Evolutionary conservation across 2,113 vertebrate species (phyloP).

Genomic region (Protobothrops mucrosquamatus): DNA sequence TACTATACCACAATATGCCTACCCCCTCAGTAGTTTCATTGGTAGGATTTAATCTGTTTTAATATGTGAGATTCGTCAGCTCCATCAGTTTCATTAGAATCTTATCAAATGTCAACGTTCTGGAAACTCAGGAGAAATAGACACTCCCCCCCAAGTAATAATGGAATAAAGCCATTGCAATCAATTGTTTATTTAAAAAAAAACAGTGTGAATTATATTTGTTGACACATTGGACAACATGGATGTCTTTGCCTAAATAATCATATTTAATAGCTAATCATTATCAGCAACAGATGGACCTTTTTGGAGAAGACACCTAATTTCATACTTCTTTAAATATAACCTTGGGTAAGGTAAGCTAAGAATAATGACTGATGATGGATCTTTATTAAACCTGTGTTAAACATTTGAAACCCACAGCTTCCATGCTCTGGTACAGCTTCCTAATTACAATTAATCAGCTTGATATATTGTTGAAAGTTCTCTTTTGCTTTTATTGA

Average conservation of each 20-base stretch:
- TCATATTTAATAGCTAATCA: neutral
- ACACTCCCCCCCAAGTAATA: neutral
- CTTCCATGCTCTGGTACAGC: neutral
- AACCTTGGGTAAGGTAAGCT: neutral
- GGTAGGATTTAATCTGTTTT: neutral
- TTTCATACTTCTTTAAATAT: neutral
- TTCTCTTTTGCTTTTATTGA: too few species aligned
- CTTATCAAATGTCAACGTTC: neutral
- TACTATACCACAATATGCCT: neutral
- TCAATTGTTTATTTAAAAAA: neutral
- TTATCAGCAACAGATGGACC: neutral
- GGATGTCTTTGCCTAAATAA: neutral
- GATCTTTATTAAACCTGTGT: neutral
- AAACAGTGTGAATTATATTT: neutral
- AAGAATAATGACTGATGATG: neutral
- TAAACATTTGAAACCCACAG: neutral
- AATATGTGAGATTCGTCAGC: neutral
- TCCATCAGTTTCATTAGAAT: neutral
- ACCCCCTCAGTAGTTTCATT: neutral
- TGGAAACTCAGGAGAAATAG: neutral
- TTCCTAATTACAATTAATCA: neutral
- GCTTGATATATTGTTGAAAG: neutral
- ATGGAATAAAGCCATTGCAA: neutral
- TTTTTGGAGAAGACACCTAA: too few species aligned
- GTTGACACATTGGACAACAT: neutral